These are phyloP conservation scores for Aphrophora alni DNA, from an alignment of 2,888 invertebrate genomes.

Conservation along the genomic window DNA sequence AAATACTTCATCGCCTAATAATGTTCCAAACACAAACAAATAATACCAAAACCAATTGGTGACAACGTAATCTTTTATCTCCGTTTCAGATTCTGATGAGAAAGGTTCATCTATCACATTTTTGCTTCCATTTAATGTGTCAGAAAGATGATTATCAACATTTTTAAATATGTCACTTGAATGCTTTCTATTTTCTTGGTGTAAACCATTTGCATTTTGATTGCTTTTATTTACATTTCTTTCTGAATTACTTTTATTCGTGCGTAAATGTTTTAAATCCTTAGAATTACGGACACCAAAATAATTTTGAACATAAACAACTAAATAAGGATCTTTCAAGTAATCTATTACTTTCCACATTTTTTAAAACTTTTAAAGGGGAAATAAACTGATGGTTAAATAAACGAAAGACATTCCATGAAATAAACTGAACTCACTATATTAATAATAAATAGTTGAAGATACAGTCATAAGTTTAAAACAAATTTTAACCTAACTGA, in stretches of 20 bases:
- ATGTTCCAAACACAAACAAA: conserved; percentile 83
- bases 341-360: conserved; percentile 62
- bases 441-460: too few relatives aligned
- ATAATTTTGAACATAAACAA: conserved; percentile 77
- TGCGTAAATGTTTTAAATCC: conserved; percentile 50
- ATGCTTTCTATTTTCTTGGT: neutral
- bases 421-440: too few relatives aligned
- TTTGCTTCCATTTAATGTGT: neutral
- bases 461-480: too few relatives aligned
- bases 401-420: too few relatives aligned
- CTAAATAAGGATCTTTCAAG: conserved; percentile 76
- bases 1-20: conserved; percentile 89
- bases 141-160: neutral
- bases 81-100: conserved; percentile 57
- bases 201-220: neutral
- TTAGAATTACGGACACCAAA: conserved; percentile 71
- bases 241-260: conserved; percentile 48
- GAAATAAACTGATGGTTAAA: too few relatives aligned
- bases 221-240: conserved; percentile 41
- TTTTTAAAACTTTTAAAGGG: neutral
- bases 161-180: neutral
- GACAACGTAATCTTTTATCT: conserved; percentile 62
- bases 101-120: conserved; percentile 41
- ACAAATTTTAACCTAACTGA: too few relatives aligned
- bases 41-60: conserved; percentile 83